phyloP scores from a whole-genome alignment of 2,113 vertebrate genomes.

The Rhinolophus ferrumequinum region DNA sequence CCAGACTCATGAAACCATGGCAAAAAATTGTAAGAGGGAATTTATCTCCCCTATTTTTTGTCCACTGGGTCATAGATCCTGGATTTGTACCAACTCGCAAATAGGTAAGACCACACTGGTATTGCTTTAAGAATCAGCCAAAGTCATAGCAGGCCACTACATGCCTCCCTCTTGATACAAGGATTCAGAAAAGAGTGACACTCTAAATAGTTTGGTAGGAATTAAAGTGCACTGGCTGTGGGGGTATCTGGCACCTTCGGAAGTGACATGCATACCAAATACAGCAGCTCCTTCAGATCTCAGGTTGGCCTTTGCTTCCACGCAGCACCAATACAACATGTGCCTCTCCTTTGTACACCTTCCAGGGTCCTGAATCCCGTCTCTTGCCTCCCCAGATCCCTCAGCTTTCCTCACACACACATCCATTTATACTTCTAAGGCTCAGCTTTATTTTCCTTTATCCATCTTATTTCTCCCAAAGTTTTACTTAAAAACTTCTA shows the following conservation, averaged over 20 bases:
- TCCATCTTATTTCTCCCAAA: slow-evolving; percentile 5
- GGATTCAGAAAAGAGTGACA: background rate
- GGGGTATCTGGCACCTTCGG: background rate
- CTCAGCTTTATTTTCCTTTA: background rate
- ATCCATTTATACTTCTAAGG: background rate
- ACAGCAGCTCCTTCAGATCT: background rate
- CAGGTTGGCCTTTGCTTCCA: background rate
- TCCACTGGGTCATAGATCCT: background rate
- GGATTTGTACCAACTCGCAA: background rate
- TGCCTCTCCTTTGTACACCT: background rate
- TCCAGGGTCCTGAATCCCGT: background rate
- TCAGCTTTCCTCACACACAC: background rate
- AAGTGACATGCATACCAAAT: background rate
- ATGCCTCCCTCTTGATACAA: background rate
- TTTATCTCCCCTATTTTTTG: background rate
- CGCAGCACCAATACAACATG: background rate
- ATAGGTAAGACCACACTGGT: background rate
- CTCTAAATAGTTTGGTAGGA: background rate
- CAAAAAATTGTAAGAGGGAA: background rate
- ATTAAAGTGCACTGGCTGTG: too few species aligned
- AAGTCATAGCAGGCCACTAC: background rate
- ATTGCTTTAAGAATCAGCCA: background rate
- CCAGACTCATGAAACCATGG: background rate
- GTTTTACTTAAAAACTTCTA: background rate
- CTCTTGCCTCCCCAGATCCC: background rate